Percentiles rank a stretch among this genome's conserved stretches.
Evolutionary conservation across 2,888 invertebrate genomes (phyloP).

Genomic region (Ceratothoa steindachneri): DNA sequence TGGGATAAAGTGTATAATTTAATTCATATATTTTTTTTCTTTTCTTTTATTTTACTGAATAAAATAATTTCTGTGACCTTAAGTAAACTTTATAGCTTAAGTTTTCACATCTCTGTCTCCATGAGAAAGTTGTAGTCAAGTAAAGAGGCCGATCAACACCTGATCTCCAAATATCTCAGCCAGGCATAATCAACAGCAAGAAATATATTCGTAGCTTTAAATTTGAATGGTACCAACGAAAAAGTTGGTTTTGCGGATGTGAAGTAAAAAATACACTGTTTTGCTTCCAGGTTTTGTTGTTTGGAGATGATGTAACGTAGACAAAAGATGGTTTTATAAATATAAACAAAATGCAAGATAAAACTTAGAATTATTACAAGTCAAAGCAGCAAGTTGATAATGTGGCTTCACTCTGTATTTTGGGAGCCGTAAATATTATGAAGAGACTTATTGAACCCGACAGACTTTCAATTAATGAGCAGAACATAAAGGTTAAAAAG

Average conservation of each 20-base stretch:
- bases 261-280: conserved; percentile 15
- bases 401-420: not conserved
- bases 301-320: conserved; percentile 20
- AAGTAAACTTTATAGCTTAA: conserved; percentile 20
- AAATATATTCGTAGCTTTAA: conserved; percentile 15
- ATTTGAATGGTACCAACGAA: conserved; percentile 24
- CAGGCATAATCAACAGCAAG: not conserved
- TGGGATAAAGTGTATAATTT: too few species aligned
- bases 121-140: too few species aligned
- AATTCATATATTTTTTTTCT: not conserved
- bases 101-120: not conserved
- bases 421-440: not conserved
- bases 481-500: too few species aligned
- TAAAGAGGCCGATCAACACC: too few species aligned
- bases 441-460: not conserved
- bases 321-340: conserved; percentile 23
- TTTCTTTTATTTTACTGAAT: not conserved
- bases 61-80: conserved; percentile 19
- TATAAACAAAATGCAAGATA: conserved; percentile 25
- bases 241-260: too few species aligned
- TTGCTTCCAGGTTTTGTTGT: conserved; percentile 21
- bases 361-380: conserved; percentile 20
- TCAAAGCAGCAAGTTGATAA: conserved; percentile 11
- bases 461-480: not conserved
- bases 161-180: too few species aligned